phyloP scores from a whole-genome alignment of 2,113 vertebrate genomes.

The Cyphomyrus discorhynchus region DNA sequence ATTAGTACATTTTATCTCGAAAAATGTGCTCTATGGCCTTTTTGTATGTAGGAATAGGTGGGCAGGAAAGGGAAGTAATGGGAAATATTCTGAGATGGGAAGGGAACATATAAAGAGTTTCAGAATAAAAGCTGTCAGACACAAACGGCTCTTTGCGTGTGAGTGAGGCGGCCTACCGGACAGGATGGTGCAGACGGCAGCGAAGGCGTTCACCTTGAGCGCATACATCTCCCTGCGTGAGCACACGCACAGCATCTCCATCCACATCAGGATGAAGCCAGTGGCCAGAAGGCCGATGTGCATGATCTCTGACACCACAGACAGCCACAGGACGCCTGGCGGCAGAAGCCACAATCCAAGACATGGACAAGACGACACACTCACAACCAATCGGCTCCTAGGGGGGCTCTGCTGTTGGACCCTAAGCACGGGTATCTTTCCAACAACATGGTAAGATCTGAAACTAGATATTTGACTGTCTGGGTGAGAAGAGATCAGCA shows the following conservation, averaged over 20 bases:
- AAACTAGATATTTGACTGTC: not conserved
- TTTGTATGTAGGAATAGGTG: not conserved
- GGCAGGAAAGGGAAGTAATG: not conserved
- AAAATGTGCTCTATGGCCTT: not conserved
- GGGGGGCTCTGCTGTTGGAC: not conserved
- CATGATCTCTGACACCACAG: conserved; percentile 67
- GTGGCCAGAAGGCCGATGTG: conserved; percentile 67
- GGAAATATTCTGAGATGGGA: not conserved
- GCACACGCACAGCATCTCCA: conserved; percentile 61
- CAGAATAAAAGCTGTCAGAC: not conserved
- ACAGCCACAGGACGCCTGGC: conserved; percentile 72
- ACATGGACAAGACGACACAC: not conserved
- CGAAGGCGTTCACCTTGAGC: conserved; percentile 72
- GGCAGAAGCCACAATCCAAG: not conserved
- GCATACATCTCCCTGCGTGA: conserved; percentile 64
- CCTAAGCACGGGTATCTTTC: not conserved
- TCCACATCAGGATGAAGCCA: conserved; percentile 71
- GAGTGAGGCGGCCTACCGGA: conserved; percentile 40
- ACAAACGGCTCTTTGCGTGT: not conserved
- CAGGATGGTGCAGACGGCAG: conserved; percentile 71
- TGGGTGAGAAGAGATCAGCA: not conserved
- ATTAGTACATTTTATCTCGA: not conserved
- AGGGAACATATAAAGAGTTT: not conserved
- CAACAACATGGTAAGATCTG: not conserved
- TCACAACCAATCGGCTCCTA: not conserved